phyloP scores from a whole-genome alignment of 2,797 vertebrate genomes.

The Chaetodon trifasciatus region DNA sequence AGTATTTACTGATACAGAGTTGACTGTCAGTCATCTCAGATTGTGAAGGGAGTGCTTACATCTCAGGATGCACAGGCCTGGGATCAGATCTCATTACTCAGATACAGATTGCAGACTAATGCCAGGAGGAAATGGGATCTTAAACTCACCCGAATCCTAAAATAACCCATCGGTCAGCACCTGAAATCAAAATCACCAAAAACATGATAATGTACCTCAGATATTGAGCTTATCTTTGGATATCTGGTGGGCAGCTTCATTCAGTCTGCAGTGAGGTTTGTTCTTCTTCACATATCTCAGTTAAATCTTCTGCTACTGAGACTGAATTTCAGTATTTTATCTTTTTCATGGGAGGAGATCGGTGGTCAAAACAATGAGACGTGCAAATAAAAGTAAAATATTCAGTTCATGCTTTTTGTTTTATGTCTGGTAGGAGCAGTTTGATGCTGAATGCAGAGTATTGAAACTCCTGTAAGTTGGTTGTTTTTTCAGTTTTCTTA shows the following conservation, averaged over 20 bases:
- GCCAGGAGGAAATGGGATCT: neutral
- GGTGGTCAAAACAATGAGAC: neutral
- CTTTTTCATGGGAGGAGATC: neutral
- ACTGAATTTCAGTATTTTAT: neutral
- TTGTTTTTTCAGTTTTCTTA: constrained; percentile 23
- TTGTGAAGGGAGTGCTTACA: no score
- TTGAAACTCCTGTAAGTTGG: constrained; percentile 13
- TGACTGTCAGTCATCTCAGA: neutral
- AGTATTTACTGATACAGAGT: neutral
- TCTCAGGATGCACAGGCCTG: neutral
- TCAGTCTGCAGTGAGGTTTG: neutral
- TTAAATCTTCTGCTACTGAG: neutral
- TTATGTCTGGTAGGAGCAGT: neutral
- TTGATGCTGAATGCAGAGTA: neutral
- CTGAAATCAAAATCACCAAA: no score
- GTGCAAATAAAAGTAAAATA: neutral
- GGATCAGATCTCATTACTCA: neutral
- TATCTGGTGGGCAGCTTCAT: neutral
- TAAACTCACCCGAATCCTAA: neutral
- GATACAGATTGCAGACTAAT: neutral
- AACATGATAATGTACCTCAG: no score
- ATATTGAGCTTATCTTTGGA: no score
- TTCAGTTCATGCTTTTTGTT: neutral
- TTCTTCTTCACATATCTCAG: no score
- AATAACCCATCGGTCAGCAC: no score